Conservation (phyloP, 2,113 vertebrate species). For the Callithrix jacchus region DNA sequence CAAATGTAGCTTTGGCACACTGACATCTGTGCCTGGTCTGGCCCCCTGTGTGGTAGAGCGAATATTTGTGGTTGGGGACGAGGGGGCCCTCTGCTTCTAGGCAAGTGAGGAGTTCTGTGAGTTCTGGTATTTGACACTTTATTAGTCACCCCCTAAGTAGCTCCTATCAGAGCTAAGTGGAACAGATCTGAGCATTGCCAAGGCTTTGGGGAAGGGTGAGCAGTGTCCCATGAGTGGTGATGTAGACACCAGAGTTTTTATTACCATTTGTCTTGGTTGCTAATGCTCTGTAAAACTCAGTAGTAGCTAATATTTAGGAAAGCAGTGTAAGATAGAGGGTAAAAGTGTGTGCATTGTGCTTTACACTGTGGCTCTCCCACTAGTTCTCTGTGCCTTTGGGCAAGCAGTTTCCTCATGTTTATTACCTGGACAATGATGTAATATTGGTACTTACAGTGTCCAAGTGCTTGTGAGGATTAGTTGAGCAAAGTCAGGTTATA, state of each 20-base stretch:
- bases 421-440: neutral
- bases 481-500: neutral
- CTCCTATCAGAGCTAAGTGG: neutral
- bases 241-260: rapidly evolving
- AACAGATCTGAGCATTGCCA: neutral
- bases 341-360: rapidly evolving
- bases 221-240: neutral
- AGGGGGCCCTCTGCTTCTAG: neutral
- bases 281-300: neutral
- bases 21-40: conserved; percentile 70
- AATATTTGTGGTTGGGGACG: neutral
- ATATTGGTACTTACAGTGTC: rapidly evolving
- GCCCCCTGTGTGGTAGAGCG: conserved; percentile 9
- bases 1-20: conserved; percentile 25
- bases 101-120: neutral
- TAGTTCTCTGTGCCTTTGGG: neutral
- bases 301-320: neutral
- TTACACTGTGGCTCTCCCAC: neutral
- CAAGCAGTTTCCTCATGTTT: neutral
- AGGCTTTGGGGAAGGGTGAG: neutral
- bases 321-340: neutral
- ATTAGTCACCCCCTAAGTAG: conserved; percentile 14
- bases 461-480: neutral
- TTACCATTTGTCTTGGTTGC: neutral
- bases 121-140: neutral